Evolutionary conservation across 2,888 invertebrate species (phyloP).

Genomic region (Drosophila paranaensis): DNA sequence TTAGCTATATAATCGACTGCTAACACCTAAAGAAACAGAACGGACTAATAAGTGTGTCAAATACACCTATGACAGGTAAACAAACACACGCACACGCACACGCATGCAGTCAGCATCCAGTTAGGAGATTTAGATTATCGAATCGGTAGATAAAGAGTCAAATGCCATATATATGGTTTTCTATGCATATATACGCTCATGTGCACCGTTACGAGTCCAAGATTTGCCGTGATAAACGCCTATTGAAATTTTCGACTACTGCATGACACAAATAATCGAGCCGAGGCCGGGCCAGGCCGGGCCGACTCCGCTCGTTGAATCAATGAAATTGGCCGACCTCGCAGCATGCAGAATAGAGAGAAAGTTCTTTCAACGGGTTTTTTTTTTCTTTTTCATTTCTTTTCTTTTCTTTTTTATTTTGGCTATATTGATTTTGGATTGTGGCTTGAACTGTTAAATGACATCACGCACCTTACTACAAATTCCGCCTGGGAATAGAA

Average conservation of each 20-base stretch:
- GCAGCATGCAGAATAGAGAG: slow-evolving; percentile 73
- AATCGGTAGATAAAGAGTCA: slow-evolving; percentile 3
- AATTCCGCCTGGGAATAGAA: slow-evolving; percentile 5
- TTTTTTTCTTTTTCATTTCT: slow-evolving; percentile 14
- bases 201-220: slow-evolving; percentile 24
- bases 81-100: too few species aligned
- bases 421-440: slow-evolving; percentile 37
- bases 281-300: slow-evolving; percentile 15
- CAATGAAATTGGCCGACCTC: slow-evolving; percentile 44
- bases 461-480: slow-evolving; percentile 44
- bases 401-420: slow-evolving; percentile 23
- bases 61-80: slow-evolving; percentile 10
- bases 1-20: slow-evolving; percentile 61
- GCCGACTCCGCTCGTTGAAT: slow-evolving; percentile 25
- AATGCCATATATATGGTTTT: neutral
- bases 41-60: slow-evolving; percentile 53
- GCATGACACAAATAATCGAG: slow-evolving; percentile 45
- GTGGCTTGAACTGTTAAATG: slow-evolving; percentile 30
- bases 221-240: slow-evolving; percentile 47
- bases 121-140: slow-evolving; percentile 7
- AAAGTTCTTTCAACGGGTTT: slow-evolving; percentile 57
- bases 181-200: neutral
- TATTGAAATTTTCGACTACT: slow-evolving; percentile 46
- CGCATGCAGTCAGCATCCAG: neutral
- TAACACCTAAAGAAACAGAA: slow-evolving; percentile 52